phyloP scores from a whole-genome alignment of 2,888 invertebrate species.

The Cryptops parisi region DNA sequence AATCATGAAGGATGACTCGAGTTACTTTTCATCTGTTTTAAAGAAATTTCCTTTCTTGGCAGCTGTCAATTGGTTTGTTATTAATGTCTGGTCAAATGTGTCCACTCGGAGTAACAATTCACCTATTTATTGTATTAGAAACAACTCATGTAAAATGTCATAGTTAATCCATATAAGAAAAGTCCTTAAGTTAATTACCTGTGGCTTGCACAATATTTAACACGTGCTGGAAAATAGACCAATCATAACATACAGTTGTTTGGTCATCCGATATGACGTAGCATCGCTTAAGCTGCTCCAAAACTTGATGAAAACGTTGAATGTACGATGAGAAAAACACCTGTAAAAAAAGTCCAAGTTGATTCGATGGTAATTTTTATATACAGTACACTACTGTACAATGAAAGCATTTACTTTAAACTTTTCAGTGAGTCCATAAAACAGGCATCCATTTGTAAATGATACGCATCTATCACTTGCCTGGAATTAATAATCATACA shows the following conservation, averaged over 20 bases:
- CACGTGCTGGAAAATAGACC: conserved; percentile 29
- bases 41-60: conserved; percentile 9
- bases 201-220: conserved; percentile 32
- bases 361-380: not conserved
- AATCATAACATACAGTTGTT: conserved; percentile 18
- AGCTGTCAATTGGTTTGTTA: conserved; percentile 22
- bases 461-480: conserved; percentile 49
- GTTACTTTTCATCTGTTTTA: conserved; percentile 5
- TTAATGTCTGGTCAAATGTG: conserved; percentile 49
- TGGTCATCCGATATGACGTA: not conserved
- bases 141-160: not conserved
- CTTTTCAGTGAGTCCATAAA: conserved; percentile 39
- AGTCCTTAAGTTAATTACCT: conserved; percentile 22
- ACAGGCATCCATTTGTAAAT: conserved; percentile 51
- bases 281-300: conserved; percentile 44
- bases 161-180: not conserved
- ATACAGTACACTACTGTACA: too few relatives aligned
- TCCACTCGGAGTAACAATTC: conserved; percentile 50
- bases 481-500: conserved; percentile 35
- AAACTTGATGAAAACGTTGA: conserved; percentile 48
- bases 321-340: conserved; percentile 48
- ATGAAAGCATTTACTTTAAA: too few relatives aligned
- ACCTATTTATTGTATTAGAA: conserved; percentile 31
- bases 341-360: conserved; percentile 24
- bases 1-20: too few relatives aligned